Percentiles rank a stretch among this genome's conserved stretches.
Conservation (phyloP, 2,113 vertebrate genomes). For the Rhineura floridana region DNA sequence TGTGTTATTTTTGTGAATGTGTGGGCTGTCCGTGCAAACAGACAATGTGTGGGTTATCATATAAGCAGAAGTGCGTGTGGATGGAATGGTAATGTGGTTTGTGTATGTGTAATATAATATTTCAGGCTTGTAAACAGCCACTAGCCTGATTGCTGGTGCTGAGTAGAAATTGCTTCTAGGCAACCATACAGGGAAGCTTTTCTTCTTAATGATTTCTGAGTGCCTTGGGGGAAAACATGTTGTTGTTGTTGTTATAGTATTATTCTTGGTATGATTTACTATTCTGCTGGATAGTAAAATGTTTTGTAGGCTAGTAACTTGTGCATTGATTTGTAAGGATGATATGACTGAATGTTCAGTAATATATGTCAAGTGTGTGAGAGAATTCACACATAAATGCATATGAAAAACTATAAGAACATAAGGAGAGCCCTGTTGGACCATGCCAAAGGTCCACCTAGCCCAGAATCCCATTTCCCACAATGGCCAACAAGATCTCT, state of each 20-base stretch:
- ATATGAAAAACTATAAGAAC: background rate
- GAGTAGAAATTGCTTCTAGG: background rate
- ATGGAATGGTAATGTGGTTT: background rate
- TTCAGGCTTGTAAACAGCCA: background rate
- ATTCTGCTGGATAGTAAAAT: too few species aligned
- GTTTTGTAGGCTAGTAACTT: too few species aligned
- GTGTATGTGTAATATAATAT: background rate
- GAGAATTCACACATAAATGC: background rate
- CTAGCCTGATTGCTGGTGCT: background rate
- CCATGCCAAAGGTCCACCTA: too few species aligned
- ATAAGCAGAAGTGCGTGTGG: background rate
- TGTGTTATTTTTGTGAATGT: background rate
- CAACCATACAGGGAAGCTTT: background rate
- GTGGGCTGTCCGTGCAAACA: background rate
- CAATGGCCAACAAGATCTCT: too few species aligned
- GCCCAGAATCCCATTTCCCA: too few species aligned
- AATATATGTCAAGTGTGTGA: background rate
- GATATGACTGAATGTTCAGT: background rate
- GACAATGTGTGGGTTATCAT: background rate
- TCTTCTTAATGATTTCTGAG: background rate
- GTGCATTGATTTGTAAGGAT: background rate
- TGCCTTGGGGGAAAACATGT: background rate
- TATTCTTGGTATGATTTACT: background rate
- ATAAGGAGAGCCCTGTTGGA: too few species aligned
- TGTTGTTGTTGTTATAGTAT: background rate